Evolutionary conservation across 2,113 vertebrate species (phyloP).

Genomic region (Pardalotus punctatus): DNA sequence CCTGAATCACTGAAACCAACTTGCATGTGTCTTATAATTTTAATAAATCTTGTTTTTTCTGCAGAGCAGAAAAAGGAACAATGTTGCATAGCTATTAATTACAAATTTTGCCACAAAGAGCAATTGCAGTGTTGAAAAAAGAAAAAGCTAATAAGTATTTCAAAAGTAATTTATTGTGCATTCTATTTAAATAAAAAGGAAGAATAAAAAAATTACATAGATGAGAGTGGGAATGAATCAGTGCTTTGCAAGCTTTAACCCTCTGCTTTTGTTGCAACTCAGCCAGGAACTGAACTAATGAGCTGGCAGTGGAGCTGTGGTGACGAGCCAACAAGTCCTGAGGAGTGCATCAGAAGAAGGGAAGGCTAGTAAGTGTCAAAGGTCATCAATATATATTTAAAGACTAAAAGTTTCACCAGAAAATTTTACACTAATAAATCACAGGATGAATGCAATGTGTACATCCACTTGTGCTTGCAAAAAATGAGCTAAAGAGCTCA

Average conservation of each 20-base stretch:
- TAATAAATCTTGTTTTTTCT: not conserved
- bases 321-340: not conserved
- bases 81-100: not conserved
- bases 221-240: not conserved
- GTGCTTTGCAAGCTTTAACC: not conserved
- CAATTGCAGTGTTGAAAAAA: not conserved
- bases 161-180: not conserved
- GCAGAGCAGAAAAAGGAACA: not conserved
- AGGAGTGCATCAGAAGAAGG: not conserved
- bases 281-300: rapidly evolving
- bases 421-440: not conserved
- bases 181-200: not conserved
- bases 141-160: not conserved
- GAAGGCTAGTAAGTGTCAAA: not conserved
- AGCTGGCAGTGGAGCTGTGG: not conserved
- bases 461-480: not conserved
- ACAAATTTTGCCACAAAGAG: not conserved
- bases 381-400: not conserved
- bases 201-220: not conserved
- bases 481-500: not conserved
- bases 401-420: not conserved
- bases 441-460: not conserved
- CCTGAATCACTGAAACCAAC: not conserved
- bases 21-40: not conserved
- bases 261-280: not conserved